A percentile compares a stretch with the other conserved stretches of the same genome.
Evolutionary conservation across 2,888 invertebrate species (phyloP).

Genomic region (Rutpela maculata): DNA sequence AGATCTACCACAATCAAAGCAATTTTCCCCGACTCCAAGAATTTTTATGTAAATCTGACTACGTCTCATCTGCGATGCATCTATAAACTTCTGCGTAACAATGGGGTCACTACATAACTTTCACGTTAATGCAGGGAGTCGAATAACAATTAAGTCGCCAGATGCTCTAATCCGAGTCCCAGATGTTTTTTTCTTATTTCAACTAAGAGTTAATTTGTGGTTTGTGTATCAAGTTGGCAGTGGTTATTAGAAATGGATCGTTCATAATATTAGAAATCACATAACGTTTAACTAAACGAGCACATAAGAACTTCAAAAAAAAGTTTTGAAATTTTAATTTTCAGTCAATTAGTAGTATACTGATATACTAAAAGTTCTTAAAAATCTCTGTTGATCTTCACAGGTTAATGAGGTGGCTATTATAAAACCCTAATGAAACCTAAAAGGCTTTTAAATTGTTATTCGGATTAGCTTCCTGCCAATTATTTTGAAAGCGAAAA

Average conservation of each 20-base stretch:
- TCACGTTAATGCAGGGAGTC: constrained; percentile 16
- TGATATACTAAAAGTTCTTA: too few species aligned
- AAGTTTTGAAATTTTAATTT: too few species aligned
- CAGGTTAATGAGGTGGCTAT: too few species aligned
- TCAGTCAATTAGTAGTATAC: too few species aligned
- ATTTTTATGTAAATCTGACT: neutral
- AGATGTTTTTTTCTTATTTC: constrained; percentile 11
- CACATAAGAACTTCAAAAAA: too few species aligned
- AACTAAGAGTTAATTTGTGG: neutral
- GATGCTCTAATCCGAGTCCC: constrained; percentile 1
- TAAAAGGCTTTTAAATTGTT: too few species aligned
- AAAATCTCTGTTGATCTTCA: too few species aligned
- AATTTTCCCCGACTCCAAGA: neutral
- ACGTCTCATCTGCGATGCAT: constrained; percentile 7
- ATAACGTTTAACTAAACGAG: too few species aligned
- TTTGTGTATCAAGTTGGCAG: neutral
- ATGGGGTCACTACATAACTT: constrained; percentile 23
- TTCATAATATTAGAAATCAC: constrained; percentile 1
- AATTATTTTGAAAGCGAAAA: too few species aligned
- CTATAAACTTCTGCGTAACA: constrained; percentile 13
- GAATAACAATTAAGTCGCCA: constrained; percentile 14
- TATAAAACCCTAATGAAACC: too few species aligned
- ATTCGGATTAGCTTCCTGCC: too few species aligned
- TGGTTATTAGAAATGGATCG: neutral
- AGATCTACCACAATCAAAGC: too few species aligned